Conservation (phyloP, 2,113 vertebrate genomes). For the Mormyrus iriodes region DNA sequence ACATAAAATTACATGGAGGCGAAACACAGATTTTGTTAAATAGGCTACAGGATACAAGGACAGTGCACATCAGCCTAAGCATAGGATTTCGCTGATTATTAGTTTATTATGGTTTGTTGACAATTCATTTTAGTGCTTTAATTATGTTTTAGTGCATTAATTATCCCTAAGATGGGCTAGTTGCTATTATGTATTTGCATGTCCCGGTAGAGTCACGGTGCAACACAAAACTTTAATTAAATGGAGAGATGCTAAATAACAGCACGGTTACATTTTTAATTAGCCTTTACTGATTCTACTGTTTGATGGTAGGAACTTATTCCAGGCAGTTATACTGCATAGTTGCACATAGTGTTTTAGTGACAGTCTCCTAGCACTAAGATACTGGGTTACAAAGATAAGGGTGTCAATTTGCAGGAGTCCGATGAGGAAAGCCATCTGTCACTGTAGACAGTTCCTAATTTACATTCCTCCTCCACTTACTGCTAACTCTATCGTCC, state of each 20-base stretch:
- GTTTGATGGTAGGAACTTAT: neutral
- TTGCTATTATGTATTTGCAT: neutral
- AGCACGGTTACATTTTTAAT: neutral
- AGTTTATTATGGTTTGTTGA: neutral
- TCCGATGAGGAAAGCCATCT: neutral
- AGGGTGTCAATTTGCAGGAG: neutral
- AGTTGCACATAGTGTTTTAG: neutral
- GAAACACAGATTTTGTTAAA: neutral
- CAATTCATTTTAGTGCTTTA: neutral
- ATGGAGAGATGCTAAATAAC: neutral
- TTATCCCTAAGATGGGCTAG: neutral
- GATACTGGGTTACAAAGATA: neutral
- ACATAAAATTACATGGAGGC: neutral
- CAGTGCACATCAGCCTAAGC: neutral
- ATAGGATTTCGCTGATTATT: neutral
- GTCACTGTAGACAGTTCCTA: neutral
- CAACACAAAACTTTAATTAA: neutral
- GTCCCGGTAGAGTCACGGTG: neutral
- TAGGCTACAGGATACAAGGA: neutral
- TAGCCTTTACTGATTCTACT: neutral
- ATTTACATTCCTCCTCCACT: constrained; percentile 1
- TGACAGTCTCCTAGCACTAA: neutral
- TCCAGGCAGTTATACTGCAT: neutral
- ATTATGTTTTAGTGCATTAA: neutral
- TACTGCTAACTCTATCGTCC: neutral